A percentile compares a stretch with the other conserved stretches of the same genome.
Evolutionary conservation across 2,113 vertebrate genomes (phyloP).

Genomic region (Neofelis nebulosa): DNA sequence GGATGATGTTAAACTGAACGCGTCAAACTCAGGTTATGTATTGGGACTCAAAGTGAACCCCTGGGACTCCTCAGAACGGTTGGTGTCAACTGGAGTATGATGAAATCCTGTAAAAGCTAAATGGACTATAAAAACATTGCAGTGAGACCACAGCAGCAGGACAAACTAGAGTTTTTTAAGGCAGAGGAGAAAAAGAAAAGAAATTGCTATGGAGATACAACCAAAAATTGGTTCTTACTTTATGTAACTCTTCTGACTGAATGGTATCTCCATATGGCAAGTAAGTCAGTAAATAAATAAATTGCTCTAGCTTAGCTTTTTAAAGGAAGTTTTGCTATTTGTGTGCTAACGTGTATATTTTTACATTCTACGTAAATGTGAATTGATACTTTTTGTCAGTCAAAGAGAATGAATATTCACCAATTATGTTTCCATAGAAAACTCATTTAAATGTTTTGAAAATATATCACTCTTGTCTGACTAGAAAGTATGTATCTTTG

Average conservation of each 20-base stretch:
- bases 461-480: background rate
- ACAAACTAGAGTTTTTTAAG: background rate
- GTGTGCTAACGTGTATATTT: background rate
- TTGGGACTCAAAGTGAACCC: conserved; percentile 32
- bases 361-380: background rate
- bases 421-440: background rate
- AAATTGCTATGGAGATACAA: background rate
- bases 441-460: background rate
- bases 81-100: conserved; percentile 52
- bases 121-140: background rate
- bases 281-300: background rate
- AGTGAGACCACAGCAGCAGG: background rate
- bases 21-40: conserved; percentile 76
- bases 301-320: background rate
- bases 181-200: background rate
- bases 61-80: background rate
- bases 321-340: background rate
- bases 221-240: background rate
- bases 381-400: background rate
- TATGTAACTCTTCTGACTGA: background rate
- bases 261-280: background rate
- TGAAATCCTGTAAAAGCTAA: conserved; percentile 52
- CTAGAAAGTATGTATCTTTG: background rate
- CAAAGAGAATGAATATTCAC: background rate
- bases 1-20: conserved; percentile 66